Base-by-base conservation (phyloP, 1,140 invertebrate genomes). In the Penaeus japonicus region DNA sequence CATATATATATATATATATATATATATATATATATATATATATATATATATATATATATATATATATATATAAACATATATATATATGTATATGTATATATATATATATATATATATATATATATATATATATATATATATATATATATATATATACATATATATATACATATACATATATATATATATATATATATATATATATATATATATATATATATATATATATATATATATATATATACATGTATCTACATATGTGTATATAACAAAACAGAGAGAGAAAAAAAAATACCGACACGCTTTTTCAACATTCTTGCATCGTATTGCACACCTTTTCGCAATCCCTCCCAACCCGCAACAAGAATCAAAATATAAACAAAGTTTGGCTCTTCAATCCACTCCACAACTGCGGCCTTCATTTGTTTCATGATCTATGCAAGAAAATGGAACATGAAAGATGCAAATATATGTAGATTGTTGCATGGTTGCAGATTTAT, bases 31-130 rank as follows among this genome's bases (percentile, higher is more conserved):
- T 70, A n/a, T n/a, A 70, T 70, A n/a, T n/a, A n/a, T 70, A 70
- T 70, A n/a, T 70, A 70, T 70, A n/a, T 70, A n/a, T 70, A 70
- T 70, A 70, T 70, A 70, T 70, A n/a, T 70, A 70, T 70, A 70
- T 24, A 70, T 70, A 24, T 70, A 70, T 70, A 70, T 70, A 70
- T 70, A 24, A 24, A 24, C 27, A 24, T 70, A 24, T 27, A 70
- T 70, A 70, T 70, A 70, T 24, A 70, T 70, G 0, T 27, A 27
- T 70, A 27, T 70, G 4, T 70, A 5, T 70, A 27, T 70, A 5
- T 70, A 5, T 27, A 70, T 70, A 5, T 70, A 27, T 27, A 70
- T 70, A 24, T 70, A 27, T 27, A 24, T 70, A 24, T 70, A 70
- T 70, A 24, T 70, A 24, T 70, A 70, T n/a, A 24, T 70, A 70